These are phyloP conservation scores for Patella pellucida DNA, from an alignment of 2,888 invertebrate genomes.

Conservation along the genomic window DNA sequence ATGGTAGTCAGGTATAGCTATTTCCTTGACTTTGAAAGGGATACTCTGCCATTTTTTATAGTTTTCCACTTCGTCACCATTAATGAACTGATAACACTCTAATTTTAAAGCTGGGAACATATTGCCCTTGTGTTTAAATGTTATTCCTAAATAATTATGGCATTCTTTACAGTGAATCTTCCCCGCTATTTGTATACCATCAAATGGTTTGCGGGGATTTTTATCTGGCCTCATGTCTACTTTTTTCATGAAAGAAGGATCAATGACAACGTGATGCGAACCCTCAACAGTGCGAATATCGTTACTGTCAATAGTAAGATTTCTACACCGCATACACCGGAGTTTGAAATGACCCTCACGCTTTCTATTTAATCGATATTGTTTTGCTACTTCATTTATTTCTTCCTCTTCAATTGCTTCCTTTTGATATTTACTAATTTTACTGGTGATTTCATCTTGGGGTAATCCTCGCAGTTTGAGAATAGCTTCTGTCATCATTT, in stretches of 20 bases:
- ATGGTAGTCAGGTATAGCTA: conserved; percentile 15
- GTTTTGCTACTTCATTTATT: conserved; percentile 15
- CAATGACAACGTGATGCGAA: conserved; percentile 28
- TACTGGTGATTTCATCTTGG: conserved; percentile 11
- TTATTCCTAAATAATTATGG: conserved; percentile 40
- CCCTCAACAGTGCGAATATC: conserved; percentile 25
- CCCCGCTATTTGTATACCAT: conserved; percentile 35
- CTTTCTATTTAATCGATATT: neutral
- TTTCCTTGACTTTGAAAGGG: conserved; percentile 38
- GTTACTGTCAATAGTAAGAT: conserved; percentile 13
- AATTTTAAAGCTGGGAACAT: conserved; percentile 40
- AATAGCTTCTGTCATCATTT: conserved; percentile 37
- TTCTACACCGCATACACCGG: conserved; percentile 21
- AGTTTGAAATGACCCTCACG: conserved; percentile 23
- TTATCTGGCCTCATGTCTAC: conserved; percentile 31
- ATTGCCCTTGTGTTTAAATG: conserved; percentile 33
- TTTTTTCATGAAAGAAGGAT: conserved; percentile 18
- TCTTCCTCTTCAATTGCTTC: conserved; percentile 22
- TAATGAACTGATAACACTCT: conserved; percentile 33
- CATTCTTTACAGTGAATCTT: conserved; percentile 44
- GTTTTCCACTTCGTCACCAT: conserved; percentile 20
- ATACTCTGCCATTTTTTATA: conserved; percentile 44
- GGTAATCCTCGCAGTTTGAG: conserved; percentile 25
- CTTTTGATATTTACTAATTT: conserved; percentile 7
- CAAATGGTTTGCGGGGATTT: conserved; percentile 12